Conservation (phyloP, 2,888 invertebrate genomes). For the Drosophila neotestacea region DNA sequence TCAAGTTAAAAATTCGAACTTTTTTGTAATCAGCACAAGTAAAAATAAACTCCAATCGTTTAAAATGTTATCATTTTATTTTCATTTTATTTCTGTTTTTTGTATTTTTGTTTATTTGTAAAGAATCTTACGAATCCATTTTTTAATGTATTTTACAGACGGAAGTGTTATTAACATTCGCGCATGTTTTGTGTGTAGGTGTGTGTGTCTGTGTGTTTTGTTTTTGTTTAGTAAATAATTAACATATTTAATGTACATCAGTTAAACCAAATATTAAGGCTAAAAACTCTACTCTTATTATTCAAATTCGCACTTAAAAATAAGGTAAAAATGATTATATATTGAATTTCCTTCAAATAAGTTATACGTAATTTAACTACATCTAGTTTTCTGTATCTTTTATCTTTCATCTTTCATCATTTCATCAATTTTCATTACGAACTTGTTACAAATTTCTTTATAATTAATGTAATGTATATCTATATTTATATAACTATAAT, state of each 20-base stretch:
- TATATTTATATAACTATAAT: conserved; percentile 26
- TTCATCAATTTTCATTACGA: conserved; percentile 39
- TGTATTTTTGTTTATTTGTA: conserved; percentile 62
- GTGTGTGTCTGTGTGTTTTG: conserved; percentile 18
- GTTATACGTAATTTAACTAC: conserved; percentile 62
- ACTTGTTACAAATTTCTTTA: conserved; percentile 31
- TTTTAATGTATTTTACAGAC: conserved; percentile 74
- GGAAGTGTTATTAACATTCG: conserved; percentile 61
- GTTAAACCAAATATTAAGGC: conserved; percentile 71
- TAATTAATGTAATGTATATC: conserved; percentile 23
- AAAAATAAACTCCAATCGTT: conserved; percentile 1
- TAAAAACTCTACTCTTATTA: conserved; percentile 66
- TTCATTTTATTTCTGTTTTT: conserved; percentile 68
- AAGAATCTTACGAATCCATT: conserved; percentile 72
- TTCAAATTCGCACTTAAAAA: conserved; percentile 73
- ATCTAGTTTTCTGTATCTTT: conserved; percentile 4
- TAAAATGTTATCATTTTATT: conserved; percentile 60
- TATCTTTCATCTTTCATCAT: conserved; percentile 5
- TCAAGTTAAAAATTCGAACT: not conserved
- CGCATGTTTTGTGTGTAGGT: conserved; percentile 43
- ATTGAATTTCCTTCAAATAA: conserved; percentile 62
- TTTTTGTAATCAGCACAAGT: not conserved
- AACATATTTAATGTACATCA: conserved; percentile 78
- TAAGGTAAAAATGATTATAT: conserved; percentile 67
- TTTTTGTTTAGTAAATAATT: conserved; percentile 71